Evolutionary conservation across 2,113 vertebrate species (phyloP).

Genomic region (Hydrolagus affinis): DNA sequence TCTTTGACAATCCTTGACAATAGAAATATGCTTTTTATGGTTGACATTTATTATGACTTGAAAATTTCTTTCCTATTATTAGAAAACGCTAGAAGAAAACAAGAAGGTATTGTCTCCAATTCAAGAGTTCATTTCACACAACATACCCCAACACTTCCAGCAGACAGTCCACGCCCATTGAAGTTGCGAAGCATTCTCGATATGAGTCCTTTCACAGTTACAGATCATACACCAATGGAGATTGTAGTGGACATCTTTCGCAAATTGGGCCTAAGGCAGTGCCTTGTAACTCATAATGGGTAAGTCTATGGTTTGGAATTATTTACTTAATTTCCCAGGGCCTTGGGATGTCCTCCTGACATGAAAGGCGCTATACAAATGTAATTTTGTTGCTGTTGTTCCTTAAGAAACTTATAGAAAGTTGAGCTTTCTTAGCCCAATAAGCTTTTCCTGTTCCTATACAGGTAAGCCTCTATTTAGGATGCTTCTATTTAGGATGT

Average conservation of each 20-base stretch:
- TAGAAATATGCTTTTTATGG: neutral
- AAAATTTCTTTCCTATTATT: constrained; percentile 38
- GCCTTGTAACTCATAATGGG: constrained; percentile 97
- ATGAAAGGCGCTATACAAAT: too few relatives aligned
- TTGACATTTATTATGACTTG: constrained; percentile 27
- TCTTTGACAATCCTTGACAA: too few relatives aligned
- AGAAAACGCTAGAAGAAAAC: constrained; percentile 94
- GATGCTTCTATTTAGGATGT: too few relatives aligned
- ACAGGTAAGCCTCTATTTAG: too few relatives aligned
- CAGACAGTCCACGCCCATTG: constrained; percentile 88
- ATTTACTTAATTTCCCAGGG: neutral
- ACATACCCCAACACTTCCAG: constrained; percentile 88
- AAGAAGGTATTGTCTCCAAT: constrained; percentile 87
- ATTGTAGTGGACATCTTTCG: constrained; percentile 98
- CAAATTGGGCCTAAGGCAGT: constrained; percentile 94
- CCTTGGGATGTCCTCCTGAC: too few relatives aligned
- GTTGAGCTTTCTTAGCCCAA: too few relatives aligned
- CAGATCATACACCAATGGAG: constrained; percentile 98
- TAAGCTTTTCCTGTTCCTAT: too few relatives aligned
- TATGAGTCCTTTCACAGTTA: constrained; percentile 97
- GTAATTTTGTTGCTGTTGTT: too few relatives aligned
- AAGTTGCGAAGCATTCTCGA: constrained; percentile 95
- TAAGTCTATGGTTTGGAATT: constrained; percentile 52
- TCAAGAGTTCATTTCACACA: constrained; percentile 94
- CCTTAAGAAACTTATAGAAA: too few relatives aligned